These are phyloP conservation scores for Megaceryle torquata DNA, from an alignment of 2,113 vertebrate genomes.

Conservation along the genomic window DNA sequence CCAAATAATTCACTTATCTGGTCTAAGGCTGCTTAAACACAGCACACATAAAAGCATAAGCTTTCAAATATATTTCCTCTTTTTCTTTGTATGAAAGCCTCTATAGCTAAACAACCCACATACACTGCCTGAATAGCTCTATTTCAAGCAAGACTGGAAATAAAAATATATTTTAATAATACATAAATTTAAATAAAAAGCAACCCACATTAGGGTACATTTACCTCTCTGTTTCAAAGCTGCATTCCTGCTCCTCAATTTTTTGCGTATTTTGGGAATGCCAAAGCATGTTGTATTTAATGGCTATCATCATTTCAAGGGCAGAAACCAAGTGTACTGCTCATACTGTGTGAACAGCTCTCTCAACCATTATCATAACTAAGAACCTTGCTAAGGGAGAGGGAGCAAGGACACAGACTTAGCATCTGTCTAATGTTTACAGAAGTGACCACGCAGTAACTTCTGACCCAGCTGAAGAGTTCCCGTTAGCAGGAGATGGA, in stretches of 20 bases:
- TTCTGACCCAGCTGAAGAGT: neutral
- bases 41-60: neutral
- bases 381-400: neutral
- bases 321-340: neutral
- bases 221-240: neutral
- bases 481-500: neutral
- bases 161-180: neutral
- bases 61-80: neutral
- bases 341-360: neutral
- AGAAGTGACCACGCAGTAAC: neutral
- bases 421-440: neutral
- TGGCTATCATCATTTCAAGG: neutral
- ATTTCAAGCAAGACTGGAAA: conserved; percentile 13
- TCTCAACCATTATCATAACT: neutral
- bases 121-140: neutral
- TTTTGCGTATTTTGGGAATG: neutral
- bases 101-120: neutral
- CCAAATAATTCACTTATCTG: neutral
- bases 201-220: neutral
- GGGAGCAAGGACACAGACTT: neutral
- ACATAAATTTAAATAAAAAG: neutral
- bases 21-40: neutral
- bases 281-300: neutral
- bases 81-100: neutral
- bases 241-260: neutral